phyloP scores from a whole-genome alignment of 2,888 invertebrate species.

The Ischnura elegans region DNA sequence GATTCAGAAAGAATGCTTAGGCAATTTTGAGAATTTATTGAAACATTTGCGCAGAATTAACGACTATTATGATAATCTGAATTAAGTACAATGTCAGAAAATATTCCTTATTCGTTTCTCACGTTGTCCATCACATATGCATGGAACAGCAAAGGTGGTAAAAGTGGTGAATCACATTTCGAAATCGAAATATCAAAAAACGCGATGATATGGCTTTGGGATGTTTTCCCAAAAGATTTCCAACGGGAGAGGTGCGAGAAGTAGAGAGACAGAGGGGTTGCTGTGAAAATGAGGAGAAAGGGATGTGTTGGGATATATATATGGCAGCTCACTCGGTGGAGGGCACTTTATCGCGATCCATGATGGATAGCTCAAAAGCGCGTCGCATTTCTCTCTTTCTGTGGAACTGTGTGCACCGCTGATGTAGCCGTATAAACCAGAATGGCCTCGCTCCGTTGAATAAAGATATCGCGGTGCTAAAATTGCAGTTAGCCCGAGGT shows the following conservation, averaged over 20 bases:
- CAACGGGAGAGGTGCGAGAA: background rate
- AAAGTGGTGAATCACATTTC: no score
- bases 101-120: no score
- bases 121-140: no score
- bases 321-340: background rate
- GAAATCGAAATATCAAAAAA: no score
- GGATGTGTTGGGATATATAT: background rate
- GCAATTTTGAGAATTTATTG: no score
- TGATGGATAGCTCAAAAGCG: conserved; percentile 29
- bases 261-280: background rate
- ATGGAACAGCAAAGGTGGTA: no score
- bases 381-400: background rate
- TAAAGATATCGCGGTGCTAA: conserved; percentile 14
- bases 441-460: background rate
- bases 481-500: background rate
- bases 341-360: conserved; percentile 25
- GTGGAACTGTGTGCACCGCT: background rate
- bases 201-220: background rate
- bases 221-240: background rate
- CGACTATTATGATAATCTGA: no score
- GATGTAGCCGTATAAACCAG: background rate
- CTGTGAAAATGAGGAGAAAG: background rate
- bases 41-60: no score
- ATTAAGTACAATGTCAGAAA: no score
- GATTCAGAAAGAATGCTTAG: no score